Evolutionary conservation across 2,113 vertebrate genomes (phyloP).

Genomic region (Channa maculata): DNA sequence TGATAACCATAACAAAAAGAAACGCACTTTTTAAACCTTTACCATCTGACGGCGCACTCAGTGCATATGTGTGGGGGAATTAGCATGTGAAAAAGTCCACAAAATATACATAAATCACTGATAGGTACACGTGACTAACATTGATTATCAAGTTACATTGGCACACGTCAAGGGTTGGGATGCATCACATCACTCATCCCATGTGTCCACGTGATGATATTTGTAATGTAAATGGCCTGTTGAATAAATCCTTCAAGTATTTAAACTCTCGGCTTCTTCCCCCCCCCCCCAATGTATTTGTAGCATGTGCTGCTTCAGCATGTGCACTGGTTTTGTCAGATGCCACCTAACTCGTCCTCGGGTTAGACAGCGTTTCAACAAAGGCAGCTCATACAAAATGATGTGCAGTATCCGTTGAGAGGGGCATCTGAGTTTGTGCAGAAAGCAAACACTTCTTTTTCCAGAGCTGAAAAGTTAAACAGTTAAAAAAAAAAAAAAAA

Average conservation of each 20-base stretch:
- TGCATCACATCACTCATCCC: too few species aligned
- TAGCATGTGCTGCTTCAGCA: slow-evolving; percentile 23
- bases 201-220: too few species aligned
- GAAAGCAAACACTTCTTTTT: neutral
- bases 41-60: slow-evolving; percentile 3
- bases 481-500: neutral
- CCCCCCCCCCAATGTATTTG: too few species aligned
- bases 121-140: too few species aligned
- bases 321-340: slow-evolving; percentile 9
- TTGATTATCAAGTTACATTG: too few species aligned
- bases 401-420: neutral
- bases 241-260: too few species aligned
- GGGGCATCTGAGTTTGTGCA: neutral
- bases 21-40: neutral
- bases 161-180: too few species aligned
- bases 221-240: too few species aligned
- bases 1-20: slow-evolving; percentile 18
- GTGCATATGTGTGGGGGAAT: neutral
- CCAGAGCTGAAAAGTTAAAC: neutral
- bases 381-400: slow-evolving; percentile 5
- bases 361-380: neutral
- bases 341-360: slow-evolving; percentile 6
- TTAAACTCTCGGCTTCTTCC: too few species aligned
- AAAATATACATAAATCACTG: too few species aligned
- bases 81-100: too few species aligned